These are phyloP conservation scores for Stramonita haemastoma DNA, from an alignment of 2,888 invertebrate genomes.

Conservation along the genomic window DNA sequence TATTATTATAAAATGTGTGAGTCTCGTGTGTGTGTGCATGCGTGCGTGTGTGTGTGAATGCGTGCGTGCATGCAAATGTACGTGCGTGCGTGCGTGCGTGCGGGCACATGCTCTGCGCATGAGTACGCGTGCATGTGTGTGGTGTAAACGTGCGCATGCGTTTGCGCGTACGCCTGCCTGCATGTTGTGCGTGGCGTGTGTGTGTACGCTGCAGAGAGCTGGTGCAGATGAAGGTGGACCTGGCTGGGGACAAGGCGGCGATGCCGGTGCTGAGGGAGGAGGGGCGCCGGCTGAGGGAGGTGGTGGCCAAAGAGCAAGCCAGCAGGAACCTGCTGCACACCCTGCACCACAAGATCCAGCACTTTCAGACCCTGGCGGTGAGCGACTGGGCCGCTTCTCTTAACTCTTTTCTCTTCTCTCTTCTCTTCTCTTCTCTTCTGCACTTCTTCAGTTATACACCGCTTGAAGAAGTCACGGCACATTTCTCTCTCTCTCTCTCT, in stretches of 20 bases:
- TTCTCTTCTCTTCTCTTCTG: too few species aligned
- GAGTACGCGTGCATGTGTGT: neutral
- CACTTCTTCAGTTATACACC: too few species aligned
- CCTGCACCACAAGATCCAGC: slow-evolving; percentile 70
- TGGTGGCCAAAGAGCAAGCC: slow-evolving; percentile 55
- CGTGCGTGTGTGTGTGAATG: neutral
- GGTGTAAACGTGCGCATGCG: neutral
- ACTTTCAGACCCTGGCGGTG: slow-evolving; percentile 69
- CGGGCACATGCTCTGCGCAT: neutral
- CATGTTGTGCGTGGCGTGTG: neutral
- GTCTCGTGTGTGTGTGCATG: too few species aligned
- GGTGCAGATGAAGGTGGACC: slow-evolving; percentile 60
- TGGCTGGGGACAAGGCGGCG: slow-evolving; percentile 56
- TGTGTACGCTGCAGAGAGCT: slow-evolving; percentile 52
- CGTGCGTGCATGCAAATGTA: neutral
- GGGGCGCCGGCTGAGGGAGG: slow-evolving; percentile 55
- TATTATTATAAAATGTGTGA: too few species aligned
- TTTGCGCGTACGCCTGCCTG: too few species aligned
- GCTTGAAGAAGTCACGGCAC: too few species aligned
- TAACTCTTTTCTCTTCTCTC: too few species aligned
- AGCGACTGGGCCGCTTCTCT: slow-evolving; percentile 45
- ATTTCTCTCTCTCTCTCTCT: too few species aligned
- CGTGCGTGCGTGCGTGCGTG: neutral
- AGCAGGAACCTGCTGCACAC: slow-evolving; percentile 63
- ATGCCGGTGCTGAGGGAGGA: slow-evolving; percentile 55